Evolutionary conservation across 2,113 vertebrate genomes (phyloP).

Genomic region (Cettia cetti): DNA sequence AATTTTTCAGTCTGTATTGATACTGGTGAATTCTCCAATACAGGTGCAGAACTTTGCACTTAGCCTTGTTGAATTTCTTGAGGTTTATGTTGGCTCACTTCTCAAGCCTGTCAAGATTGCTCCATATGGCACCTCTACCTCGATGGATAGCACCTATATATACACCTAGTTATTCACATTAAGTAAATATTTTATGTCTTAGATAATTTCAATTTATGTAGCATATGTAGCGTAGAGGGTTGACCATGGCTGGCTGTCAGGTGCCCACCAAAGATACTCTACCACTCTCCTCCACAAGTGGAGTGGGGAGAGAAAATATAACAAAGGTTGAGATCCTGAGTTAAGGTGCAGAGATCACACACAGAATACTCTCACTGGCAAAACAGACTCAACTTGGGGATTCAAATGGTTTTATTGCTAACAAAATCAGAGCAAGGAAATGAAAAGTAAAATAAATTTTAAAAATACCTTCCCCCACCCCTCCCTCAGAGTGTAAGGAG

Average conservation of each 20-base stretch:
- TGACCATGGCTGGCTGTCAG: not conserved
- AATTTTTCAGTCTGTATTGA: not conserved
- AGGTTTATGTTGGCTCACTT: not conserved
- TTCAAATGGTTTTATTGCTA: not conserved
- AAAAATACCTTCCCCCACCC: not conserved
- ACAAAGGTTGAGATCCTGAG: not conserved
- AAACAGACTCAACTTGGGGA: not conserved
- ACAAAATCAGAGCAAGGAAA: not conserved
- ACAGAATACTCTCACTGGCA: not conserved
- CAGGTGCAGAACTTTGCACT: not conserved
- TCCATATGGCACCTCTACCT: not conserved
- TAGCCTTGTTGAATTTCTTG: not conserved
- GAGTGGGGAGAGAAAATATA: not conserved
- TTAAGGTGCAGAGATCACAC: not conserved
- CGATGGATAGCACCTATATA: not conserved
- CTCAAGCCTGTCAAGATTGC: not conserved
- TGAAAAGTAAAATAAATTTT: not conserved
- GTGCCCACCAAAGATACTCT: not conserved
- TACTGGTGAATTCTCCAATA: not conserved
- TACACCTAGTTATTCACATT: not conserved
- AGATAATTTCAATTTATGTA: not conserved
- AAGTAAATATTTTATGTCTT: not conserved
- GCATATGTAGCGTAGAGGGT: rapidly evolving
- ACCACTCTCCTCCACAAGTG: not conserved
- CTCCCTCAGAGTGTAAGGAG: not conserved